Evolutionary conservation across 2,888 invertebrate genomes (phyloP).

Genomic region (Neoitamus cyanurus): DNA sequence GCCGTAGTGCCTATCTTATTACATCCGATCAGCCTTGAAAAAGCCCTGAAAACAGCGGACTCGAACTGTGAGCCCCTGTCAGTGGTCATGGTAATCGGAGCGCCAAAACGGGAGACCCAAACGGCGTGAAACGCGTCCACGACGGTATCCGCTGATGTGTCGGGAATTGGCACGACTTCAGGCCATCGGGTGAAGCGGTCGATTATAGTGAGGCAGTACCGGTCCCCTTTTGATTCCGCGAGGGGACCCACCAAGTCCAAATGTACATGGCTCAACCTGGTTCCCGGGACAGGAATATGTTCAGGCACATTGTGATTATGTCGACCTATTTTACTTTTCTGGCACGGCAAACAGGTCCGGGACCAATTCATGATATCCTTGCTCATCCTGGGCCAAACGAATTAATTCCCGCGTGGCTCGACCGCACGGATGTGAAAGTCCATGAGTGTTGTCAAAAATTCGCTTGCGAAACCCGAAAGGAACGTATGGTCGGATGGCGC

Average conservation of each 20-base stretch:
- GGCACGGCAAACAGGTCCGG: not conserved
- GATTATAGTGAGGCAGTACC: conserved; percentile 30
- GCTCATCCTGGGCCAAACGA: conserved; percentile 20
- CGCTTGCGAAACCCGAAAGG: not conserved
- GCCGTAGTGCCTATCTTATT: conserved; percentile 4
- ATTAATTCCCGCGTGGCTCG: conserved; percentile 9
- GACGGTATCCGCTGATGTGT: not conserved
- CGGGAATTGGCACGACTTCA: not conserved
- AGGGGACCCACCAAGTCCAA: conserved; percentile 30
- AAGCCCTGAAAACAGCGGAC: conserved; percentile 37
- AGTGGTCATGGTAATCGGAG: conserved; percentile 47
- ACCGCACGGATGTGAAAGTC: not conserved
- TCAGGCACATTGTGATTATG: not conserved
- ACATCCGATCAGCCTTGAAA: conserved; percentile 6
- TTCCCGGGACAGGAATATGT: not conserved
- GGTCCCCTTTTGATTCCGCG: not conserved
- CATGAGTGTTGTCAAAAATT: conserved; percentile 2
- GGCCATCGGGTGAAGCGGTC: conserved; percentile 36
- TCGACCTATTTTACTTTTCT: not conserved
- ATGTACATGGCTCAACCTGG: conserved; percentile 24
- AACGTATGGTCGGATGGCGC: conserved; percentile 53
- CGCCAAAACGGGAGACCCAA: conserved; percentile 40
- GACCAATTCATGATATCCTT: conserved; percentile 8
- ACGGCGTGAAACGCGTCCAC: not conserved
- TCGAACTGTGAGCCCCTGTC: conserved; percentile 52